Evolutionary conservation across 2,888 invertebrate genomes (phyloP).

Genomic region (Neoitamus cyanurus): DNA sequence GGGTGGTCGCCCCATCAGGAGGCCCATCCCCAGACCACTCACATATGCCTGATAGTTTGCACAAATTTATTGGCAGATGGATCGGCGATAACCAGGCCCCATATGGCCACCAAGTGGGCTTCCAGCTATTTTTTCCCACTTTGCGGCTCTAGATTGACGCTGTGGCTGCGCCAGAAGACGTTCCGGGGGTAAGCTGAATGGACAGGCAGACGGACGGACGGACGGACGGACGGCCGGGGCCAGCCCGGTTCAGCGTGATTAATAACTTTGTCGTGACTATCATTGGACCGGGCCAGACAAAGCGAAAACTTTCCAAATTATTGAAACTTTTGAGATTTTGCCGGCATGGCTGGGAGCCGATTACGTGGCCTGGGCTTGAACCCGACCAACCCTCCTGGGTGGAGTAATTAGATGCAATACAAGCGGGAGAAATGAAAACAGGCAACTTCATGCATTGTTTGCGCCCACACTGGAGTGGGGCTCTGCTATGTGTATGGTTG

Average conservation of each 20-base stretch:
- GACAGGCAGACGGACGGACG: no score
- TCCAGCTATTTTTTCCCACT: slow-evolving; percentile 7
- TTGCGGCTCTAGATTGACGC: neutral
- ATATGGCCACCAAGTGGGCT: slow-evolving; percentile 13
- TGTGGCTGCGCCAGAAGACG: neutral
- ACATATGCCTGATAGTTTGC: slow-evolving; percentile 36
- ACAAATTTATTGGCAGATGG: slow-evolving; percentile 41
- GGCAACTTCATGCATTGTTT: neutral
- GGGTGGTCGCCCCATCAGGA: neutral
- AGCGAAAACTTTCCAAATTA: slow-evolving; percentile 25
- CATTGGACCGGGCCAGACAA: neutral
- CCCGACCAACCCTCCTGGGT: neutral
- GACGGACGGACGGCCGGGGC: neutral
- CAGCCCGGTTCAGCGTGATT: neutral
- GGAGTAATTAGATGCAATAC: slow-evolving; percentile 6
- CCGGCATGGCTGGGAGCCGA: neutral
- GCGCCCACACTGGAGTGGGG: neutral
- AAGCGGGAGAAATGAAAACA: neutral
- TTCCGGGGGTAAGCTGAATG: neutral
- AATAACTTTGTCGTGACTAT: slow-evolving; percentile 41
- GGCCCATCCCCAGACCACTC: neutral
- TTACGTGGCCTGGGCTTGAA: neutral
- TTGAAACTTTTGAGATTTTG: slow-evolving; percentile 26
- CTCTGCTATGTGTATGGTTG: neutral
- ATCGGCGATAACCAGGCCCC: slow-evolving; percentile 31